phyloP scores from a whole-genome alignment of 1,140 invertebrate genomes.

The Lepidotrigona ventralis region DNA sequence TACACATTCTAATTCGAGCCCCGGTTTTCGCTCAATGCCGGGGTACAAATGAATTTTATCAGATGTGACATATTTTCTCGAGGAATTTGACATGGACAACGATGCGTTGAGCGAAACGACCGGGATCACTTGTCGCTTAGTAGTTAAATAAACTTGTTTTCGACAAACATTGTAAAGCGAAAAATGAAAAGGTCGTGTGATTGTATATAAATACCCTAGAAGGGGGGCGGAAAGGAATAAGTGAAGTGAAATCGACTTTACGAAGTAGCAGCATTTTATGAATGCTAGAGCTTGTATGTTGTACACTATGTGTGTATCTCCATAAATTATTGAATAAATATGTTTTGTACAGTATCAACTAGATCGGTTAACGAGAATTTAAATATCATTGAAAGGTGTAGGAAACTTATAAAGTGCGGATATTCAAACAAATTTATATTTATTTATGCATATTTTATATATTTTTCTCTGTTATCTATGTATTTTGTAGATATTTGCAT shows the following conservation, averaged over 20 bases:
- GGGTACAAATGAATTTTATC: constrained; percentile 44
- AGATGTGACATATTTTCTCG: constrained; percentile 56
- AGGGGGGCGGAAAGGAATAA: neutral
- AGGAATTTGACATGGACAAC: constrained; percentile 41
- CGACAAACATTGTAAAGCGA: constrained; percentile 45
- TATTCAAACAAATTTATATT: neutral
- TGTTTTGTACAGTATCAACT: constrained; percentile 74
- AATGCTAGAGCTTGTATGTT: constrained; percentile 66
- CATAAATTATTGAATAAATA: constrained; percentile 78
- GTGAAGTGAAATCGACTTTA: constrained; percentile 50
- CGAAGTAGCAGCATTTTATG: constrained; percentile 64
- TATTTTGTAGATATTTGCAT: neutral
- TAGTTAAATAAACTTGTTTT: constrained; percentile 62
- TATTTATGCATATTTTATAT: neutral
- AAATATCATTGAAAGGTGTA: neutral
- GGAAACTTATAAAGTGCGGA: neutral
- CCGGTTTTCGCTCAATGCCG: constrained; percentile 48
- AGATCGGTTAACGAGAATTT: neutral
- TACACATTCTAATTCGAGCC: constrained; percentile 58
- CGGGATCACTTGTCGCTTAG: constrained; percentile 54
- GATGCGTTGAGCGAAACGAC: constrained; percentile 50
- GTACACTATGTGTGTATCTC: constrained; percentile 70
- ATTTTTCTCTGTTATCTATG: neutral
- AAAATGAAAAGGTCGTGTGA: constrained; percentile 56
- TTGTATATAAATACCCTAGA: constrained; percentile 69